phyloP scores from a whole-genome alignment of 2,797 vertebrate genomes.

The Sitta carolinensis region DNA sequence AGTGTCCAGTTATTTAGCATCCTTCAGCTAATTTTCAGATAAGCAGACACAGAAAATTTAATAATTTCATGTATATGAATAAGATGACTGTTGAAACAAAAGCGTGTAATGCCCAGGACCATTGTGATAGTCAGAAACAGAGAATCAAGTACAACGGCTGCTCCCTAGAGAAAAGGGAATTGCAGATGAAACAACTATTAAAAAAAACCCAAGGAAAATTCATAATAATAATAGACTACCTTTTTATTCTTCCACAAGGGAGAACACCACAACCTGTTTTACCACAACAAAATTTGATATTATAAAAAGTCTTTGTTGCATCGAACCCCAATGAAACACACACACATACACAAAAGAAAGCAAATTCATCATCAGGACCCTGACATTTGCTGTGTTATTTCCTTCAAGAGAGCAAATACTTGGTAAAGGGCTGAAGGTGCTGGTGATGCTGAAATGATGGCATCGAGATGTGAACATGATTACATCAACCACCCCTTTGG shows the following conservation, averaged over 20 bases:
- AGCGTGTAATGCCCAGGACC: background rate
- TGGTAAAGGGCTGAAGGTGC: background rate
- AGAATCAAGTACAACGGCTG: background rate
- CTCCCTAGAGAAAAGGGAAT: background rate
- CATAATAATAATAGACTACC: background rate
- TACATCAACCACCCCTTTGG: background rate
- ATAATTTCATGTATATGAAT: background rate
- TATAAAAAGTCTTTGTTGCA: background rate
- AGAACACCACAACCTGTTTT: background rate
- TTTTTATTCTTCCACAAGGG: background rate
- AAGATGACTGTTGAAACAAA: background rate
- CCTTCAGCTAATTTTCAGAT: background rate
- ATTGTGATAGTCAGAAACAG: background rate
- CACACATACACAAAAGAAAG: background rate
- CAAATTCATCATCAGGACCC: background rate
- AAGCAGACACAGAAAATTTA: background rate
- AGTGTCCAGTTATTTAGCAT: background rate
- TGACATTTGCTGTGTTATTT: background rate
- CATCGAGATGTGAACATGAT: background rate
- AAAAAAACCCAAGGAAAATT: background rate
- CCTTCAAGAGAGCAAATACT: background rate
- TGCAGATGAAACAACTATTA: background rate
- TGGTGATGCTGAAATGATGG: too few relatives aligned
- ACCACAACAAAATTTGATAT: background rate
- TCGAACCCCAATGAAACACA: background rate